Percentiles rank a stretch among this genome's conserved stretches.
Conservation (phyloP, 2,797 vertebrate genomes). For the Falco peregrinus region DNA sequence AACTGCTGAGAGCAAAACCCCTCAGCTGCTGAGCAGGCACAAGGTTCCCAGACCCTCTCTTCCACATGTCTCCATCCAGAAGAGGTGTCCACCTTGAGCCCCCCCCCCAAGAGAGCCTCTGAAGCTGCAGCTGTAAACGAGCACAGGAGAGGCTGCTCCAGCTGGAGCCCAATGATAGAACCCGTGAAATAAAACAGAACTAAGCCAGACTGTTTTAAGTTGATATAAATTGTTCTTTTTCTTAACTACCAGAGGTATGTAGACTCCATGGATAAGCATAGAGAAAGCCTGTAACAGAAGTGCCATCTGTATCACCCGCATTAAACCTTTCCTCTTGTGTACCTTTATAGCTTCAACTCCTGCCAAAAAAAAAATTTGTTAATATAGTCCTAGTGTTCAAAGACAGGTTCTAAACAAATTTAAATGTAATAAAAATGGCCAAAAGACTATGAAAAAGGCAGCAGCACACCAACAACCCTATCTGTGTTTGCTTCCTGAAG, state of each 20-base stretch:
- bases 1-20: neutral
- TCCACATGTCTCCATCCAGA: accelerated
- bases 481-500: neutral
- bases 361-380: neutral
- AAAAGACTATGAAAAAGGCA: neutral
- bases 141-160: neutral
- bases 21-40: neutral
- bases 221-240: neutral
- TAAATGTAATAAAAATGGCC: neutral
- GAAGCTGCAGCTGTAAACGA: neutral
- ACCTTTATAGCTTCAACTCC: neutral
- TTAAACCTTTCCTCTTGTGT: neutral
- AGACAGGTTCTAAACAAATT: neutral
- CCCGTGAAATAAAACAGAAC: neutral
- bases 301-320: neutral
- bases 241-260: accelerated
- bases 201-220: neutral
- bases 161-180: neutral
- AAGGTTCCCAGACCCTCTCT: neutral
- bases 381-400: neutral
- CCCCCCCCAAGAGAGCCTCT: neutral
- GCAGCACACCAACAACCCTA: neutral
- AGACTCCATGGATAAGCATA: accelerated
- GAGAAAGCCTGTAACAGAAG: neutral
- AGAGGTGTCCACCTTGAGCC: accelerated